Base-by-base conservation (phyloP, 2,797 vertebrate genomes). In the Nannoperca australis region DNA sequence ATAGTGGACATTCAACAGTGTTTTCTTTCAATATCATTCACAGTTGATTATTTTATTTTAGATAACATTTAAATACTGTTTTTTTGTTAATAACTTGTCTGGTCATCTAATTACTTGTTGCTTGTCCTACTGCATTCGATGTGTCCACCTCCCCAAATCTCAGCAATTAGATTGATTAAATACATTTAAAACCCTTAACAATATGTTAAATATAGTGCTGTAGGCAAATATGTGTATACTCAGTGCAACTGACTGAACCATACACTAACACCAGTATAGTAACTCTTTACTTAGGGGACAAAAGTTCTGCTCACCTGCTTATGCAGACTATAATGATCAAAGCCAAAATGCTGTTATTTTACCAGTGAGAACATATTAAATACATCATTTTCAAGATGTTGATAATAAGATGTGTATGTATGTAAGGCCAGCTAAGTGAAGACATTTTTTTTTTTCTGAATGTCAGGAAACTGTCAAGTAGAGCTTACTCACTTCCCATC, bases 391-490 rank as follows among this genome's bases (percentile, higher is more conserved):
- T 70, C 51, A 10, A 55, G 3, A 51, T 60, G 17, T 17, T n/a
- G 20, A 20, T 51, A 44, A 12, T 20, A 49, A 42, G 24, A n/a
- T 15, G 5, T 12, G 32, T 7, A 22, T 9, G 2, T 62, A 10
- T 61, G 40, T 64, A 62, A 62, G 30, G 40, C 2, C 8, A 17
- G n/a, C n/a, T 32, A 22, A 36, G 44, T 20, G 11, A 17, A 50
- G 45, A 69, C 5, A 50, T 56, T 7, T 70, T 8, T 27, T 67
- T 34, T 73, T 42, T 63, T 24, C 55, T 50, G 15, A 55, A 56
- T 60, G 40, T 78, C 60, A 72, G 61, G 49, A 67, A 61, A 51
- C 34, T 63, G 42, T 64, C 22, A 14, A 15, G 61, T 53, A 27
- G 38, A 53, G 51, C 34, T 75, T 32, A 54, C 74, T 63, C 63